Evolutionary conservation across 1,140 invertebrate species (phyloP).

Genomic region (Aphaenogaster ashmeadi): DNA sequence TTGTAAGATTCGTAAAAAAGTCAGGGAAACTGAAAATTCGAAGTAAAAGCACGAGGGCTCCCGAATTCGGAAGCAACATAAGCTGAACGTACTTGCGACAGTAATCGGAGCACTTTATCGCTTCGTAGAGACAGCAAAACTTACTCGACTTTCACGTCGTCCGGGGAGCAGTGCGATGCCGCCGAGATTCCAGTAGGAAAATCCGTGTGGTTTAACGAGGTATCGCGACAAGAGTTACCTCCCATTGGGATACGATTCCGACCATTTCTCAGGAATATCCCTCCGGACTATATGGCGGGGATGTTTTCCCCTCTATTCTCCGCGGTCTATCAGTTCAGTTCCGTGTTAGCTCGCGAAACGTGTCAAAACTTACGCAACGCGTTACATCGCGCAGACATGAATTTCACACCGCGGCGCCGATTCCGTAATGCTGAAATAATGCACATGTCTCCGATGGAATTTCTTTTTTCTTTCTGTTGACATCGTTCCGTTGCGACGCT

Average conservation of each 20-base stretch:
- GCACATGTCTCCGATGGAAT: background rate
- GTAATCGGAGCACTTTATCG: slow-evolving; percentile 64
- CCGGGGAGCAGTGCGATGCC: slow-evolving; percentile 37
- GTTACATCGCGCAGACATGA: slow-evolving; percentile 10
- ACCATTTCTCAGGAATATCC: slow-evolving; percentile 77
- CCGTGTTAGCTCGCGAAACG: slow-evolving; percentile 46
- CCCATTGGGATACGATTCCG: slow-evolving; percentile 63
- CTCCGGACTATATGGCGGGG: slow-evolving; percentile 48
- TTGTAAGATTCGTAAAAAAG: background rate
- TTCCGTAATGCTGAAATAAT: slow-evolving; percentile 15
- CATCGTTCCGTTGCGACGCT: background rate
- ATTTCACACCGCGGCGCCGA: background rate
- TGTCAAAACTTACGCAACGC: slow-evolving; percentile 56
- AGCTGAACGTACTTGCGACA: background rate
- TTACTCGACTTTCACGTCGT: slow-evolving; percentile 50
- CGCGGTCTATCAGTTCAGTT: slow-evolving; percentile 58
- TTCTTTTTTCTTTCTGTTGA: background rate
- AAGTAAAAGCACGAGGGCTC: background rate
- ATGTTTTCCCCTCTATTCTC: slow-evolving; percentile 59
- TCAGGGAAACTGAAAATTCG: background rate
- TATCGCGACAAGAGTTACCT: slow-evolving; percentile 74
- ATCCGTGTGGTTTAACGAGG: slow-evolving; percentile 72
- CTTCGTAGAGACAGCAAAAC: slow-evolving; percentile 51
- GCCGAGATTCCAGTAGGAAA: slow-evolving; percentile 58
- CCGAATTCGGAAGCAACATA: slow-evolving; percentile 12